Base-by-base conservation (phyloP, 2,113 vertebrate genomes). In the Collichthys lucidus region DNA sequence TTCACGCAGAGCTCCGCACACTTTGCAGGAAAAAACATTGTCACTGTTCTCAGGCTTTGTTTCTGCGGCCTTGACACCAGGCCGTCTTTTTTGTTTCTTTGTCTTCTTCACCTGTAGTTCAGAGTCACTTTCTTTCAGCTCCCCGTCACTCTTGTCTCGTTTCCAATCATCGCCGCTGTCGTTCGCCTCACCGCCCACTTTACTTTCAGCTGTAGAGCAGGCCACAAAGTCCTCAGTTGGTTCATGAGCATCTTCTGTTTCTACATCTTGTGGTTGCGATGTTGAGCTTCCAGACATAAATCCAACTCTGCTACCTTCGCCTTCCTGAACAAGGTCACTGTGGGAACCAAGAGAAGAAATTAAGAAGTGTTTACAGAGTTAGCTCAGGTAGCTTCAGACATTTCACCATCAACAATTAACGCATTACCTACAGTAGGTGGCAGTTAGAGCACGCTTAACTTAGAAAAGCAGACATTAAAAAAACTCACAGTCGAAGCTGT, bases 171-270 rank as follows among this genome's bases (percentile, higher is more conserved):
- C 66, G 3, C 57, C 66, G 7, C 44, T 63, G 46, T 40, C 49
- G 0, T 7, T 49, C 4, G 0, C 2, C 10, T 59, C 44, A 3
- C 1, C 4, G 0, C 0, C 40, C 1, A 0, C 19, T 59, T 78
- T 50, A 3, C 10, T 67, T 19, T 71, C 29, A 24, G 47, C 35
- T 16, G 59, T 35, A 29, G 74, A 60, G 26, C 19, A 0, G 2
- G 11, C 42, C 47, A n/a, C 4, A 5, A 31, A 11, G 22, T 29
- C 70, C 15, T 74, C 50, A 16, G 29, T 59, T 0, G 22, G 40
- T 5, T 49, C 70, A 1, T 75, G 22, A 10, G 11, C 50, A 11
- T 60, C 49, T 16, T 56, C 65, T 1, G 22, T 14, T 40, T 53
- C 79, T 11, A 31, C 0, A n/a, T 60, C 52, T n/a, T 42, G n/a